Base-by-base conservation (phyloP, 2,113 vertebrate genomes). In the Corythornis cristatus region DNA sequence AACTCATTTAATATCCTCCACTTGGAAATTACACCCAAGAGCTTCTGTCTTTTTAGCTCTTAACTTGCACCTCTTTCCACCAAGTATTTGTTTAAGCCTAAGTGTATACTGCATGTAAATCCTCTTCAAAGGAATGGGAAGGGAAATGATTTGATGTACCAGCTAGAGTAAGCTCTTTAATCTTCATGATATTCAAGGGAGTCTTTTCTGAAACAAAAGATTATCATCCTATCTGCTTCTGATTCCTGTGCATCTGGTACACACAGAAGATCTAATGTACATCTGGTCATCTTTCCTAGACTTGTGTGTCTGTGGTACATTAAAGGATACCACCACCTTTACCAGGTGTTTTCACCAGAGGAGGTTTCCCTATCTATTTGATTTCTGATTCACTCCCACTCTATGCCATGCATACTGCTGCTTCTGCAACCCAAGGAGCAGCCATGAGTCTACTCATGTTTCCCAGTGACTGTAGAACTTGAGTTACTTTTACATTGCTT, bases 91-190 rank as follows among this genome's bases (percentile, higher is more conserved):
- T 71, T 94, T 91, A 93, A 91, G 79, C 65, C 33, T 43, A 93
- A 89, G 28, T 19, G 21, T 29, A 91, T 68, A 81, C 82, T 83
- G 61, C 68, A 88, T 74, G 82, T 90, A 94, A 94, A 89, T 86
- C 79, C 1, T 43, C 79, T 95, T 96, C 92, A 96, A 96, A 96
- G 88, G 91, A 88, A 60, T 28, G 18, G 56, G 54, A 95, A 92
- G 57, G 81, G 77, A 93, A 96, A 88, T 54, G 37, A 93, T 89
- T 95, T 95, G 71, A 88, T 87, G 42, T 58, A 85, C 35, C 46
- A 92, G 54, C 64, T 87, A 70, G 42, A 91, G 31, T 20, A 91
- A 31, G 25, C 35, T 89, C 87, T 96, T 96, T 96, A 76, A 96
- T 94, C 87, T 89, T 85, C 78, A 58, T 8, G 33, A 58, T 79